Conservation (phyloP, 1,140 invertebrate genomes). For the Trichomalopsis sarcophagae region DNA sequence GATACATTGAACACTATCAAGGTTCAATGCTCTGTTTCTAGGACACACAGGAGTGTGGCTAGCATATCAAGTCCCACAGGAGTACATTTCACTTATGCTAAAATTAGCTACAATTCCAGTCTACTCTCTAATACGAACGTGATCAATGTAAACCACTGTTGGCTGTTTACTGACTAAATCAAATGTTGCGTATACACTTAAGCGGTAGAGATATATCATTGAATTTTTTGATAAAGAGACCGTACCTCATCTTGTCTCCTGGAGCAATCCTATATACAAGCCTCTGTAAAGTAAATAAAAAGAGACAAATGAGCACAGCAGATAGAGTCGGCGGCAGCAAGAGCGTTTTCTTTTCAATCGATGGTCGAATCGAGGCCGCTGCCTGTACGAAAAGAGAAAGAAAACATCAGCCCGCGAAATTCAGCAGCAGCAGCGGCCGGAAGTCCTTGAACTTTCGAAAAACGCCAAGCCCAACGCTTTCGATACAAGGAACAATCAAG, state of each 20-base stretch:
- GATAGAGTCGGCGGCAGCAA: not conserved
- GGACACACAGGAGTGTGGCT: constrained; percentile 1
- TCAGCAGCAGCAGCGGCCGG: not conserved
- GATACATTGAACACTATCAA: not conserved
- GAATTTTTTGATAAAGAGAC: constrained; percentile 7
- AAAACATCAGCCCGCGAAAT: not conserved
- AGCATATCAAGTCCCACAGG: not conserved
- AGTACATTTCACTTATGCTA: not conserved
- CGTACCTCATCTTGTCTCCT: not conserved
- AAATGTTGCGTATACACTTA: not conserved
- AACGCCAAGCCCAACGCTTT: not conserved
- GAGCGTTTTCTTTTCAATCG: not conserved
- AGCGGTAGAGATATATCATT: no score
- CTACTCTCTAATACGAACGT: not conserved
- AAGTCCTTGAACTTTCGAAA: not conserved
- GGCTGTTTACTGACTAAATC: not conserved
- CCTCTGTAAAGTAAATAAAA: not conserved
- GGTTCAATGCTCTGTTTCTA: constrained; percentile 13
- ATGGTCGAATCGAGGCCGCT: not conserved
- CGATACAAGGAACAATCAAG: not conserved
- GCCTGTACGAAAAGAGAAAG: not conserved
- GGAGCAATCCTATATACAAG: not conserved
- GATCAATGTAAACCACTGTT: not conserved
- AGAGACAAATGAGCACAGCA: not conserved
- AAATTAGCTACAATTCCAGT: not conserved